phyloP scores from a whole-genome alignment of 2,888 invertebrate genomes.

The Sympetrum striolatum region DNA sequence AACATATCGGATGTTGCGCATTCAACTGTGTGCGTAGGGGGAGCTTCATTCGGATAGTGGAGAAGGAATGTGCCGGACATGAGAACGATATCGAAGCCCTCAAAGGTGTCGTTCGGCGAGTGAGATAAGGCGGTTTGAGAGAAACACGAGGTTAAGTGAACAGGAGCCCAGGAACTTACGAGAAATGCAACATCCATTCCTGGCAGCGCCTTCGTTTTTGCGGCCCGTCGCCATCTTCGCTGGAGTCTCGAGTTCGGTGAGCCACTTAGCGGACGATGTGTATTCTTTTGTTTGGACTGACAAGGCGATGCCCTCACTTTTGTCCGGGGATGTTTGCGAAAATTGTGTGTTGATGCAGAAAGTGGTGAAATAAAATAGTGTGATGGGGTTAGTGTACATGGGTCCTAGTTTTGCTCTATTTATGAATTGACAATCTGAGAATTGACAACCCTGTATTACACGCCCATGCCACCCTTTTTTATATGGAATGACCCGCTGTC shows the following conservation, averaged over 20 bases:
- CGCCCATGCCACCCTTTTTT: too few species aligned
- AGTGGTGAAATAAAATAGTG: too few species aligned
- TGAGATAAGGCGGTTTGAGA: not conserved
- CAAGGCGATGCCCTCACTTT: too few species aligned
- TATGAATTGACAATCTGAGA: too few species aligned
- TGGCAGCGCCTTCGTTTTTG: conserved; percentile 29
- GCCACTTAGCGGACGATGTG: not conserved
- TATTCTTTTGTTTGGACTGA: not conserved
- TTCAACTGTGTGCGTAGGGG: too few species aligned
- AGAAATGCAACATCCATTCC: not conserved
- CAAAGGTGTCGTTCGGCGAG: not conserved
- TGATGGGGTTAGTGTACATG: too few species aligned
- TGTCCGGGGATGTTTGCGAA: too few species aligned
- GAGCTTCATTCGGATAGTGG: not conserved
- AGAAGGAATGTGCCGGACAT: not conserved
- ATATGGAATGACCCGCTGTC: too few species aligned
- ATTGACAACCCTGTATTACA: too few species aligned
- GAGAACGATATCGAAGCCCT: not conserved
- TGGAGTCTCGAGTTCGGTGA: conserved; percentile 3
- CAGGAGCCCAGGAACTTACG: not conserved
- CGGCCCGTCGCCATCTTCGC: conserved; percentile 32
- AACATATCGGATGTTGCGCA: too few species aligned
- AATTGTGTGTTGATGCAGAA: too few species aligned
- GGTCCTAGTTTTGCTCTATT: too few species aligned
- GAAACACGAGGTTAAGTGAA: not conserved